These are phyloP conservation scores for Callyntrura guangdongensis DNA, from an alignment of 2,888 invertebrate species.

Conservation along the genomic window DNA sequence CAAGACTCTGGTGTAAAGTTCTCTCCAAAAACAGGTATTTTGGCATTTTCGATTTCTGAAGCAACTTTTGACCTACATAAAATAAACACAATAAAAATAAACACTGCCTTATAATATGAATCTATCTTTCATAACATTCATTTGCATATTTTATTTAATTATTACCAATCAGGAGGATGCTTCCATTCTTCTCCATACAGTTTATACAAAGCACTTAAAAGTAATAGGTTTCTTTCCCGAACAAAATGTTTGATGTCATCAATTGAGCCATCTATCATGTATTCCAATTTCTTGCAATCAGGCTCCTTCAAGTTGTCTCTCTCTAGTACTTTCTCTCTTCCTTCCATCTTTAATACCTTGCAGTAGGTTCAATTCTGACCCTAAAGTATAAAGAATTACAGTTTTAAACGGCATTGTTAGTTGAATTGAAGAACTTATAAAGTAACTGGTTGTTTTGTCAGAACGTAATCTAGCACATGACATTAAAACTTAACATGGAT, in stretches of 20 bases:
- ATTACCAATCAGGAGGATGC: conserved; percentile 53
- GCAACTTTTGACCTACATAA: conserved; percentile 40
- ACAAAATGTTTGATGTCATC: neutral
- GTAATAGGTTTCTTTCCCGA: conserved; percentile 57
- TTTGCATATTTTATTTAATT: neutral
- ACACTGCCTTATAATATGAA: too few relatives aligned
- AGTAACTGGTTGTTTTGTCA: too few relatives aligned
- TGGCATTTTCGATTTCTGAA: conserved; percentile 23
- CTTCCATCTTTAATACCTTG: too few relatives aligned
- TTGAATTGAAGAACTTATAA: too few relatives aligned
- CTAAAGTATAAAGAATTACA: too few relatives aligned
- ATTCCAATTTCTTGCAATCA: neutral
- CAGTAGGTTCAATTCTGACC: too few relatives aligned
- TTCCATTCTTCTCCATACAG: conserved; percentile 68
- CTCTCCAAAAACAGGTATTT: conserved; percentile 36
- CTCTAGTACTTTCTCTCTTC: neutral
- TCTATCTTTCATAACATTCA: neutral
- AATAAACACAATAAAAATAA: neutral
- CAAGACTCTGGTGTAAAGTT: conserved; percentile 48
- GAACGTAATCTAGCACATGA: too few relatives aligned
- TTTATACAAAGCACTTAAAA: conserved; percentile 57
- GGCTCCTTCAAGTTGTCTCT: neutral
- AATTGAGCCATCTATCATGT: neutral
- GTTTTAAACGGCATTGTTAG: too few relatives aligned
- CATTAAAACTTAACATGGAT: too few relatives aligned